Evolutionary conservation across 1,140 invertebrate species (phyloP).

Genomic region (Luehdorfia chinensis): DNA sequence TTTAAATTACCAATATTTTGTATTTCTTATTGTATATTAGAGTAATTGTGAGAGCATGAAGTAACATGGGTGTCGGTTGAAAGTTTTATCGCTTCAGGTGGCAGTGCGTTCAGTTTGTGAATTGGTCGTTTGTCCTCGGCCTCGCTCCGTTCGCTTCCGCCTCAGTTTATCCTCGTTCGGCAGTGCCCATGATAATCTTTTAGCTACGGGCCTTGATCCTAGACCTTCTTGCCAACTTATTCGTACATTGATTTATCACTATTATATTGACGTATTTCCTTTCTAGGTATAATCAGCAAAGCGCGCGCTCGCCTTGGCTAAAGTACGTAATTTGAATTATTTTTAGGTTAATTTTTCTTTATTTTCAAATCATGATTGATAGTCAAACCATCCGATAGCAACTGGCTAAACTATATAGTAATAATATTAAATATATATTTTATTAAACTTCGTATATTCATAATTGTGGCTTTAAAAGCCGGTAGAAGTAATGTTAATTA

Average conservation of each 20-base stretch:
- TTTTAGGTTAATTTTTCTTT: constrained; percentile 36
- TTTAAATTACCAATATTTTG: too few relatives aligned
- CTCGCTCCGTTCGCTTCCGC: constrained; percentile 65
- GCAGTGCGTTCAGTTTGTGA: constrained; percentile 52
- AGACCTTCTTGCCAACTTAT: constrained; percentile 41
- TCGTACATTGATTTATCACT: constrained; percentile 35
- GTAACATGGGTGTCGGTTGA: constrained; percentile 19
- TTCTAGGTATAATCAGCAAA: constrained; percentile 75
- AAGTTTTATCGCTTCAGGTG: constrained; percentile 32
- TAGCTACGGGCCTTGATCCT: constrained; percentile 56
- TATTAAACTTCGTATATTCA: too few relatives aligned
- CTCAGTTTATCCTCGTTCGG: constrained; percentile 66
- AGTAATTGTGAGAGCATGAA: too few relatives aligned
- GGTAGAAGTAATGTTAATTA: constrained; percentile 31
- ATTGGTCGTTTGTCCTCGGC: constrained; percentile 66
- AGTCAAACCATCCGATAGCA: too few relatives aligned
- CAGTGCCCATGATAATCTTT: constrained; percentile 64
- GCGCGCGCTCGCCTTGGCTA: constrained; percentile 64
- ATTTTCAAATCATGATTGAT: too few relatives aligned
- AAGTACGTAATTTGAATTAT: constrained; percentile 59
- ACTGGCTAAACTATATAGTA: too few relatives aligned
- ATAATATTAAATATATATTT: too few relatives aligned
- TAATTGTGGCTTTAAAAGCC: too few relatives aligned
- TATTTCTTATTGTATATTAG: too few relatives aligned
- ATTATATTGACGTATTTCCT: constrained; percentile 63